These are phyloP conservation scores for Cynodonichthys magdalenae DNA, from an alignment of 2,797 vertebrate genomes.

Conservation along the genomic window DNA sequence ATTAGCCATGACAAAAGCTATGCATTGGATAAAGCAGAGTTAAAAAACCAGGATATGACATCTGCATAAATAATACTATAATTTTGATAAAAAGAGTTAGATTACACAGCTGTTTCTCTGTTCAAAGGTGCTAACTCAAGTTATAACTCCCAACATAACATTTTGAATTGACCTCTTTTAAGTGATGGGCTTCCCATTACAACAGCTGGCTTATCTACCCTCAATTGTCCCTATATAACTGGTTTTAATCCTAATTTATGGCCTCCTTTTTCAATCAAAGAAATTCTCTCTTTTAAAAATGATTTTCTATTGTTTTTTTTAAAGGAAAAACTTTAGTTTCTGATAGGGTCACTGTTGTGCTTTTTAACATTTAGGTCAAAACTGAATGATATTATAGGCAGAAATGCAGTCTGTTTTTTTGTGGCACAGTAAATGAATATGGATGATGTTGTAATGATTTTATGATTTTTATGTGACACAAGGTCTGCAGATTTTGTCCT, in stretches of 20 bases:
- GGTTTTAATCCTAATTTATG: slow-evolving; percentile 42
- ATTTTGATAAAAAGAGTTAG: slow-evolving; percentile 63
- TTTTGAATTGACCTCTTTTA: slow-evolving; percentile 72
- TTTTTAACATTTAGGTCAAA: slow-evolving; percentile 73
- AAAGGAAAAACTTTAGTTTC: slow-evolving; percentile 18
- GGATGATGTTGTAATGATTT: slow-evolving; percentile 67
- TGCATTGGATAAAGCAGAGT: slow-evolving; percentile 48
- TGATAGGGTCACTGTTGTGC: slow-evolving; percentile 28
- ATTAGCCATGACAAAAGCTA: slow-evolving; percentile 73
- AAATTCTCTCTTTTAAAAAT: slow-evolving; percentile 15
- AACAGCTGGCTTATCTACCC: slow-evolving; percentile 45
- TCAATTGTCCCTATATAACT: slow-evolving; percentile 16
- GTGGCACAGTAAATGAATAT: slow-evolving; percentile 62
- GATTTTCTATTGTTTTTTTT: slow-evolving; percentile 5
- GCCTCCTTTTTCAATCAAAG: slow-evolving; percentile 5
- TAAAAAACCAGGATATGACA: slow-evolving; percentile 59
- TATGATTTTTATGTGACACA: slow-evolving; percentile 76
- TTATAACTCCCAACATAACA: slow-evolving; percentile 58
- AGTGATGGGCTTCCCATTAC: slow-evolving; percentile 62
- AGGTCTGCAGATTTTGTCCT: slow-evolving; percentile 48
- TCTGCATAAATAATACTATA: slow-evolving; percentile 70
- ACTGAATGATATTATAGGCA: slow-evolving; percentile 65
- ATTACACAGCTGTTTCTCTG: slow-evolving; percentile 47
- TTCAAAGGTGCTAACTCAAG: slow-evolving; percentile 55
- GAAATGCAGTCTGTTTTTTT: slow-evolving; percentile 58